Conservation (phyloP, 2,113 vertebrate genomes). For the Xerus inauris region DNA sequence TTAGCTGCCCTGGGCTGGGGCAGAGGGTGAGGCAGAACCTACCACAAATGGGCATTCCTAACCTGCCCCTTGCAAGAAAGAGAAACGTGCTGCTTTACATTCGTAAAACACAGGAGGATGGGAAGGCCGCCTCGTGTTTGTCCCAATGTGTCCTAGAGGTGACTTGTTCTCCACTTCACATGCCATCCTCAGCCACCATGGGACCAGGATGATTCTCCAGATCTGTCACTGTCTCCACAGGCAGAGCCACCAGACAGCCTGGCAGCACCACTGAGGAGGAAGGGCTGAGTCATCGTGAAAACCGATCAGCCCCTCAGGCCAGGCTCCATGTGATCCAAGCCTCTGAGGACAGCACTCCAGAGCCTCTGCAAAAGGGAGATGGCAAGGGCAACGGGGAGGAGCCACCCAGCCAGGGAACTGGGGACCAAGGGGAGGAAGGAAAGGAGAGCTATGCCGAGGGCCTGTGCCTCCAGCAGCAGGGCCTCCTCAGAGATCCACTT, state of each 20-base stretch:
- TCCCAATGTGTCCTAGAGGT: neutral
- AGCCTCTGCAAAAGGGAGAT: neutral
- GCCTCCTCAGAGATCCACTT: neutral
- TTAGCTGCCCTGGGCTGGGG: neutral
- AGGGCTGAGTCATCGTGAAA: constrained; percentile 52
- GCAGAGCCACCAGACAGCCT: constrained; percentile 46
- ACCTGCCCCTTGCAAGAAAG: neutral
- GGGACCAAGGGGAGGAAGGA: neutral
- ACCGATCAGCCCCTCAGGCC: neutral
- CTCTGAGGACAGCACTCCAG: neutral
- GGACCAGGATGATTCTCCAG: neutral
- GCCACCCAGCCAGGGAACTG: neutral
- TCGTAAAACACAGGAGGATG: neutral
- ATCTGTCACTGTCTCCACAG: neutral
- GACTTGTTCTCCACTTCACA: neutral
- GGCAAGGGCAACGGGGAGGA: neutral
- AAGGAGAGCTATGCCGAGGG: neutral
- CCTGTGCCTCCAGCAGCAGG: neutral
- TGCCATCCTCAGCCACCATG: neutral
- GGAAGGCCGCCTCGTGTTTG: neutral
- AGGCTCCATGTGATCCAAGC: neutral
- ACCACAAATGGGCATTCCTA: neutral
- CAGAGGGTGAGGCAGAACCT: no score
- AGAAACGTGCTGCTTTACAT: rapidly evolving
- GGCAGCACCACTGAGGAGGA: neutral